phyloP scores from a whole-genome alignment of 1,140 invertebrate species.

The Macrobrachium nipponense region DNA sequence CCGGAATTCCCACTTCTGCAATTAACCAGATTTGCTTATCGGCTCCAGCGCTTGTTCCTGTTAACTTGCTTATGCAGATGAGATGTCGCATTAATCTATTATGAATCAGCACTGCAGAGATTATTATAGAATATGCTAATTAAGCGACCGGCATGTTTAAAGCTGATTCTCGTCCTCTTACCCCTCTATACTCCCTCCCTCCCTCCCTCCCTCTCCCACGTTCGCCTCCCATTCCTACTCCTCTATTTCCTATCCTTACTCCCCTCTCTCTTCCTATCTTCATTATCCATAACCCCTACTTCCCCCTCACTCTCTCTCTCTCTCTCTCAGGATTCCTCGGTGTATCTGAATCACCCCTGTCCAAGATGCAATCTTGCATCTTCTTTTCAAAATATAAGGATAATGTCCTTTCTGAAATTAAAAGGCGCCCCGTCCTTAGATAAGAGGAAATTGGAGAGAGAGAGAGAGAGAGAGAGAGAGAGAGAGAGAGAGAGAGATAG shows the following conservation, averaged over 20 bases:
- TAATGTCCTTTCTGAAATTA: no score
- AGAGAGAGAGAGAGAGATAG: not conserved
- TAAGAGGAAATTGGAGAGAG: no score
- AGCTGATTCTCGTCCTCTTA: not conserved
- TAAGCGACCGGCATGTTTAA: not conserved
- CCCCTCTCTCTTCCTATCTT: not conserved
- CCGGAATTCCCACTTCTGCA: no score
- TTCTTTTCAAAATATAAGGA: no score
- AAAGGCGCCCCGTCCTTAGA: no score
- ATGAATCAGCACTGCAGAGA: slow-evolving; percentile 20
- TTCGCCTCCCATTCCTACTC: not conserved
- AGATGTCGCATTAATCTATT: slow-evolving; percentile 7
- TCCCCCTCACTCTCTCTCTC: not conserved
- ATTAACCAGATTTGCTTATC: no score
- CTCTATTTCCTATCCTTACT: not conserved
- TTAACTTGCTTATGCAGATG: slow-evolving; percentile 19
- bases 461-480: not conserved
- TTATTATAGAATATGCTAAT: slow-evolving; percentile 11
- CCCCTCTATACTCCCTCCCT: not conserved
- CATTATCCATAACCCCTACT: not conserved
- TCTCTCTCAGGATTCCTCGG: not conserved
- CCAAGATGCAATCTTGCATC: no score
- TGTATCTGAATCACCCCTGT: not conserved
- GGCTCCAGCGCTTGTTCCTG: not conserved
- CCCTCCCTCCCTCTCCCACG: not conserved